Evolutionary conservation across 2,113 vertebrate genomes (phyloP), one percentile per base, ranked within the genome.

Genomic region (Periophthalmodon schlosseri): DNA sequence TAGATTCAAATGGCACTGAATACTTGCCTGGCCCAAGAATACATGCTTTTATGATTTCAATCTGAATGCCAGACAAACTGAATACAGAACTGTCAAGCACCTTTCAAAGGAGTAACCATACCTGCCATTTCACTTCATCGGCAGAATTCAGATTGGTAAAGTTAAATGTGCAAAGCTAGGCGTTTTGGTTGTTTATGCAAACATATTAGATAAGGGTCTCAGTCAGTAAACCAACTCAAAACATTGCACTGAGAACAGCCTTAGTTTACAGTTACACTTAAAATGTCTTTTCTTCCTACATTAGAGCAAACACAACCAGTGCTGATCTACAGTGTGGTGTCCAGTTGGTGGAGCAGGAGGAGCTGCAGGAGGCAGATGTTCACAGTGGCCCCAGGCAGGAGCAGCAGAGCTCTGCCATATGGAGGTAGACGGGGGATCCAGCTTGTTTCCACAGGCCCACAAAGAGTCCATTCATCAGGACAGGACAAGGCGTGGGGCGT

Each of bases 381-480:
- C 90, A 52, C 75, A 67, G 73, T 79, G 81, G 87, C 92, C 91
- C 80, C 58, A 47, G 91, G 92, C 78, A 81, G 80, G 83, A 91
- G 89, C 89, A 89, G 84, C 91, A 91, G 85, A 83, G 89, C 83
- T 81, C 79, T 57, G 82, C 90, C 91, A 93, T 93, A 93, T 93
- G 92, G 92, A 91, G 88, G 90, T 89, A 82, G 86, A 92, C 79
- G 88, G 84, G 80, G 88, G 88, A 82, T 85, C 84, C 81, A 49
- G 88, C 90, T 88, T 90, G 91, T 91, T 91, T 91, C 89, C 83
- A 91, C 88, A 90, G 86, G 87, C 90, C 91, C 86, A 93, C 92
- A 93, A 93, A 90, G 92, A 91, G 61, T 70, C 74, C 86, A 93
- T 93, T 93, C 91, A 93, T 91, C 87, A 87, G 86, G 57, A 82